Evolutionary conservation across 2,797 vertebrate genomes (phyloP).

Genomic region (Phaenicophaeus curvirostris): DNA sequence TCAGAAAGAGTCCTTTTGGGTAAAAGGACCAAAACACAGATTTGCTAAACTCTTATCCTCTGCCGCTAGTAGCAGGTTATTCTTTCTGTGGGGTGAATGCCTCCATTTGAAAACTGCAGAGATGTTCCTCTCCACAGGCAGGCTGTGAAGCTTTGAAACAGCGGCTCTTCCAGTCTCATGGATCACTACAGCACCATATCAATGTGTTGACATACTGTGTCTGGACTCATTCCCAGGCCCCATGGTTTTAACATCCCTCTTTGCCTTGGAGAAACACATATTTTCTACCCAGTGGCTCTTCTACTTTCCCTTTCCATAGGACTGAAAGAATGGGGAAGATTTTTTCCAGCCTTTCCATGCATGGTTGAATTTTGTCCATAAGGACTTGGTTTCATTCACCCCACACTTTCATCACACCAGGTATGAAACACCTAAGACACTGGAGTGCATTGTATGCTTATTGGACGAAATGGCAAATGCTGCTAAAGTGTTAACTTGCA

Average conservation of each 20-base stretch:
- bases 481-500: slow-evolving; percentile 35
- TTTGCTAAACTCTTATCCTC: neutral
- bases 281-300: slow-evolving; percentile 13
- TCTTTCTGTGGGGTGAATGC: neutral
- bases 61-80: neutral
- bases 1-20: neutral
- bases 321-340: slow-evolving; percentile 11
- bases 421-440: slow-evolving; percentile 28
- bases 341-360: neutral
- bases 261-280: neutral
- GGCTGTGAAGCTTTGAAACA: neutral
- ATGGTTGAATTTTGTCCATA: slow-evolving; percentile 25
- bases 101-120: neutral
- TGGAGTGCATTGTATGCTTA: neutral
- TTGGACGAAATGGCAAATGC: slow-evolving; percentile 13
- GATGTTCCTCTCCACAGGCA: neutral
- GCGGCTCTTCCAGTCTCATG: neutral
- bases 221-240: neutral
- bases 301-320: neutral
- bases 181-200: neutral
- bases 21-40: neutral
- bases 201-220: neutral
- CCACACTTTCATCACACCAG: neutral
- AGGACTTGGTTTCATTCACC: slow-evolving; percentile 49
- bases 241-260: neutral